phyloP scores from a whole-genome alignment of 1,140 invertebrate genomes.

The Plectrocnemia conspersa region DNA sequence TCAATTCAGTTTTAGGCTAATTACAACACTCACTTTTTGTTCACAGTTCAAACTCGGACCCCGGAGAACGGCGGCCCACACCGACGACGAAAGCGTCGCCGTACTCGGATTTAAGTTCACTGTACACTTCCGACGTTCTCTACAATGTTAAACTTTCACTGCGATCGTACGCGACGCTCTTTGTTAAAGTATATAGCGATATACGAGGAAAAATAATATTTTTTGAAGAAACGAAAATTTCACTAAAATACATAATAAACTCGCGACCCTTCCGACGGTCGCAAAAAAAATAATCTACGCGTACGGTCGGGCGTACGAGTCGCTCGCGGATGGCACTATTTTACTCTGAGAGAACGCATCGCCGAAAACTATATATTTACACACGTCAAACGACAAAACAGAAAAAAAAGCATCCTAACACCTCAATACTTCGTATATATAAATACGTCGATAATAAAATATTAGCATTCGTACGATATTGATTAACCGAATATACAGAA shows the following conservation, averaged over 20 bases:
- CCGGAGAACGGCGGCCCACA: slow-evolving; percentile 21
- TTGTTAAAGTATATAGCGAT: slow-evolving; percentile 23
- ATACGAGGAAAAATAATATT: too few relatives aligned
- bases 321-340: slow-evolving; percentile 21
- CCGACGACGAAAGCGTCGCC: slow-evolving; percentile 11
- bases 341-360: too few relatives aligned
- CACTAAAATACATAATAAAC: too few relatives aligned
- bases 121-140: slow-evolving; percentile 27
- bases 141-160: slow-evolving; percentile 22
- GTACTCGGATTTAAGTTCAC: slow-evolving; percentile 18
- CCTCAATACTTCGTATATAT: background rate
- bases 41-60: slow-evolving; percentile 18
- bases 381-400: background rate
- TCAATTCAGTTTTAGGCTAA: slow-evolving; percentile 24
- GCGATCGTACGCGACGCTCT: too few relatives aligned
- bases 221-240: slow-evolving; percentile 32
- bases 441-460: background rate
- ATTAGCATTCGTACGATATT: background rate
- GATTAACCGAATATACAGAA: background rate
- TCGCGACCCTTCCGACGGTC: background rate
- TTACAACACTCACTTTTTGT: slow-evolving; percentile 24
- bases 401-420: background rate
- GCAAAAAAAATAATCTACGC: background rate
- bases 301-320: slow-evolving; percentile 1
- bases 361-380: slow-evolving; percentile 7